phyloP scores from a whole-genome alignment of 2,797 vertebrate species.

The Tenualosa ilisha region DNA sequence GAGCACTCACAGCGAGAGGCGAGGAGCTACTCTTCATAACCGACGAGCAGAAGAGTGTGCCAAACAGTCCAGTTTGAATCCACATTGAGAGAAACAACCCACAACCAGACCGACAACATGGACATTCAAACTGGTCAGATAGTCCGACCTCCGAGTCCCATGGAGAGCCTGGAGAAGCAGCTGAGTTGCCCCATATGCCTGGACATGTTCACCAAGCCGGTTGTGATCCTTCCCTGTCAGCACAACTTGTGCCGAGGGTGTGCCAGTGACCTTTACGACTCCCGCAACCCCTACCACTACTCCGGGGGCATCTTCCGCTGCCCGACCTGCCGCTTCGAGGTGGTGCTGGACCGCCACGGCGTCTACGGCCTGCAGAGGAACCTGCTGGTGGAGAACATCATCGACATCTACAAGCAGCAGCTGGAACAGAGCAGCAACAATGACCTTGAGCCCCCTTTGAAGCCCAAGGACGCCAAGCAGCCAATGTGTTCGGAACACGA shows the following conservation, averaged over 20 bases:
- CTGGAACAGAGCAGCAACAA: slow-evolving; percentile 60
- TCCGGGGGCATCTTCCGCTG: slow-evolving; percentile 88
- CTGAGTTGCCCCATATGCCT: slow-evolving; percentile 72
- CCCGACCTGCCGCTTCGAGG: slow-evolving; percentile 87
- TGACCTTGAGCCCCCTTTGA: slow-evolving; percentile 53
- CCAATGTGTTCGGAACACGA: slow-evolving; percentile 84
- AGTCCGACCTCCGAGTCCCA: slow-evolving; percentile 50
- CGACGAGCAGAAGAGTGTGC: neutral
- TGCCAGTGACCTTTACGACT: slow-evolving; percentile 70
- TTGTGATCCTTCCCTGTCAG: slow-evolving; percentile 72
- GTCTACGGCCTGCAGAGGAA: slow-evolving; percentile 89
- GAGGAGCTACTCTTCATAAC: neutral
- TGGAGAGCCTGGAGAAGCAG: slow-evolving; percentile 70
- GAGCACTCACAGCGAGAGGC: slow-evolving; percentile 25
- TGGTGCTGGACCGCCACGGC: slow-evolving; percentile 86
- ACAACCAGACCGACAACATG: slow-evolving; percentile 48
- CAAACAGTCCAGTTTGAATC: slow-evolving; percentile 16
- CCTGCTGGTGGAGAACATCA: slow-evolving; percentile 90
- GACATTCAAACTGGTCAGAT: slow-evolving; percentile 62
- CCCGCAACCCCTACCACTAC: slow-evolving; percentile 67
- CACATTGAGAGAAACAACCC: slow-evolving; percentile 19
- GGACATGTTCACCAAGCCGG: slow-evolving; percentile 71
- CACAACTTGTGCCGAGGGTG: slow-evolving; percentile 71
- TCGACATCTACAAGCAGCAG: slow-evolving; percentile 89
- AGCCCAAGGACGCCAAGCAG: slow-evolving; percentile 63